A percentile compares a stretch with the other conserved stretches of the same genome.
Conservation (phyloP, 1,140 invertebrate species). For the Propsilocerus akamusi region DNA sequence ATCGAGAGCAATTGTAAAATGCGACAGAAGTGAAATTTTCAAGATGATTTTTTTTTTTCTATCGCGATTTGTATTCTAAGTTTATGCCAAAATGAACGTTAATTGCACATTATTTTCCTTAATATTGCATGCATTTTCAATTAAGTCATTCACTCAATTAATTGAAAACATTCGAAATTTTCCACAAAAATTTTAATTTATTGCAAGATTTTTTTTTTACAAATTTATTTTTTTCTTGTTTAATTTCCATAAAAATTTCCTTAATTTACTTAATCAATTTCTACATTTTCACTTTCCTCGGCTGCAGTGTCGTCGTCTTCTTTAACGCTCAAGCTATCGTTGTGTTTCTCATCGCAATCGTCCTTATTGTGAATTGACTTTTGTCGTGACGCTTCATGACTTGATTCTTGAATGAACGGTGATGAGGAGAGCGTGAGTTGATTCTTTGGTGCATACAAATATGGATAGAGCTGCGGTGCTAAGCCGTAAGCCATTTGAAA, state of each 20-base stretch:
- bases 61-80: too few relatives aligned
- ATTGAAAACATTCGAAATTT: constrained; percentile 1
- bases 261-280: constrained; percentile 16
- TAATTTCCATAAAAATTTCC: neutral
- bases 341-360: neutral
- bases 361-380: neutral
- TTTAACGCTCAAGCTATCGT: constrained; percentile 10
- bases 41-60: too few relatives aligned
- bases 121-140: neutral
- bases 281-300: constrained; percentile 21
- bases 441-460: constrained; percentile 20
- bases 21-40: too few relatives aligned
- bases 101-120: too few relatives aligned
- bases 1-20: neutral
- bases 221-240: neutral
- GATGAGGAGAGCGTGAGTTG: constrained; percentile 18
- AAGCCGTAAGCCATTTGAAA: constrained; percentile 22
- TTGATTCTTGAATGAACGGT: constrained; percentile 5
- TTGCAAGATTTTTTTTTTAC: neutral
- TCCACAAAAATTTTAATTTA: neutral
- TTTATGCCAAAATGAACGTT: too few relatives aligned
- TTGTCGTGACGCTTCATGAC: neutral
- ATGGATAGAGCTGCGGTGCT: constrained; percentile 20
- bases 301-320: neutral
- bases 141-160: neutral